Evolutionary conservation across 1,140 invertebrate genomes (phyloP).

Genomic region (Melipona quadrifasciata): DNA sequence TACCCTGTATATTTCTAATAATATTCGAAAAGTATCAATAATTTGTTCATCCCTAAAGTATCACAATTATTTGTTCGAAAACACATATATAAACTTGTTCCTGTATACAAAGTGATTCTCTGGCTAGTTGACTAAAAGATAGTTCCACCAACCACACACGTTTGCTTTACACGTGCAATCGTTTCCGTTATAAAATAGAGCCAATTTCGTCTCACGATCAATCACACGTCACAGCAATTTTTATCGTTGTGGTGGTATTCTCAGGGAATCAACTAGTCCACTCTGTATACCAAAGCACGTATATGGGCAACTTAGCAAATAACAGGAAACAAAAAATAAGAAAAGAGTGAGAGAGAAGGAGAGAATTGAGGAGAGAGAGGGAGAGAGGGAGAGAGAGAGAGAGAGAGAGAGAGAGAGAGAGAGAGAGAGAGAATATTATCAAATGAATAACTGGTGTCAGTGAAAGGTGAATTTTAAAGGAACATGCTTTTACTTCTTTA

Average conservation of each 20-base stretch:
- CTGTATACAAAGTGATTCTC: not conserved
- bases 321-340: not conserved
- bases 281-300: not conserved
- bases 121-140: too few relatives aligned
- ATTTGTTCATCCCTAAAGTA: not conserved
- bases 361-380: not conserved
- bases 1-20: too few relatives aligned
- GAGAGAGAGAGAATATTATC: not conserved
- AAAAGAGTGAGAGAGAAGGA: not conserved
- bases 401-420: not conserved
- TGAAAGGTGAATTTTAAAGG: conserved; percentile 28
- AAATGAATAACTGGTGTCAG: conserved; percentile 6
- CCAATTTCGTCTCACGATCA: too few relatives aligned
- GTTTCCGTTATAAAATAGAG: too few relatives aligned
- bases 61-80: not conserved
- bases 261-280: too few relatives aligned
- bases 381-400: not conserved
- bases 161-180: too few relatives aligned
- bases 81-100: not conserved
- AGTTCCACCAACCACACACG: too few relatives aligned
- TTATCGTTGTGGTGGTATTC: too few relatives aligned
- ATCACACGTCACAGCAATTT: too few relatives aligned
- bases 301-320: not conserved
- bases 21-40: not conserved
- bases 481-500: not conserved